phyloP scores from a whole-genome alignment of 2,888 invertebrate genomes.

The Tetanocera ferruginea region DNA sequence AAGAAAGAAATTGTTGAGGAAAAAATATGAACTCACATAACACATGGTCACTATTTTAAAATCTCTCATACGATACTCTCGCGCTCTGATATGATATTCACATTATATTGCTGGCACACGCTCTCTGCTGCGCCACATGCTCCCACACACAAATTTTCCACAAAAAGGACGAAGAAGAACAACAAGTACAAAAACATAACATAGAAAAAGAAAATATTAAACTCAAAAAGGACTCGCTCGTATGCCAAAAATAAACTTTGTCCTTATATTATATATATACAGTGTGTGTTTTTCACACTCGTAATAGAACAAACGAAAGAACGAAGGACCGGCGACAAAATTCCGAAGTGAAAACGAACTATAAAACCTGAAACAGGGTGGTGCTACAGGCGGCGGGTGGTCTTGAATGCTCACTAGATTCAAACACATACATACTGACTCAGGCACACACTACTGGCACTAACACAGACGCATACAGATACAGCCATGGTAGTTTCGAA shows the following conservation, averaged over 20 bases:
- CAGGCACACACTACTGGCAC: not conserved
- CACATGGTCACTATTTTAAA: not conserved
- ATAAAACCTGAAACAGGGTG: not conserved
- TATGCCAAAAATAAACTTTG: conserved; percentile 36
- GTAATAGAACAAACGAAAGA: conserved; percentile 17
- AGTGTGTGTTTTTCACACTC: conserved; percentile 1
- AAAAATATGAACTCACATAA: too few relatives aligned
- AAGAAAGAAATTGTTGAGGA: too few relatives aligned
- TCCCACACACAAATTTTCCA: conserved; percentile 5
- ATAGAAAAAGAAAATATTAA: not conserved
- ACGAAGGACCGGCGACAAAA: conserved; percentile 16
- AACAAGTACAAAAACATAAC: conserved; percentile 15
- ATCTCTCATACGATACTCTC: not conserved
- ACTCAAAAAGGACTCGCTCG: conserved; percentile 24
- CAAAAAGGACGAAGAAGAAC: conserved; percentile 7
- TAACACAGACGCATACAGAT: not conserved
- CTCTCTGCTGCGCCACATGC: not conserved
- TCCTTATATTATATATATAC: not conserved
- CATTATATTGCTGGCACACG: not conserved
- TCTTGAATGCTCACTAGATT: conserved; percentile 13
- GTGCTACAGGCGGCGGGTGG: conserved; percentile 21
- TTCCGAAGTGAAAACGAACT: not conserved
- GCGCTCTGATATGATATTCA: not conserved
- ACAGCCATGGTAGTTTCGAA: not conserved
- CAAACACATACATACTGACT: not conserved